Conservation (phyloP, 2,888 invertebrate species). For the Acanthosepion esculentum region DNA sequence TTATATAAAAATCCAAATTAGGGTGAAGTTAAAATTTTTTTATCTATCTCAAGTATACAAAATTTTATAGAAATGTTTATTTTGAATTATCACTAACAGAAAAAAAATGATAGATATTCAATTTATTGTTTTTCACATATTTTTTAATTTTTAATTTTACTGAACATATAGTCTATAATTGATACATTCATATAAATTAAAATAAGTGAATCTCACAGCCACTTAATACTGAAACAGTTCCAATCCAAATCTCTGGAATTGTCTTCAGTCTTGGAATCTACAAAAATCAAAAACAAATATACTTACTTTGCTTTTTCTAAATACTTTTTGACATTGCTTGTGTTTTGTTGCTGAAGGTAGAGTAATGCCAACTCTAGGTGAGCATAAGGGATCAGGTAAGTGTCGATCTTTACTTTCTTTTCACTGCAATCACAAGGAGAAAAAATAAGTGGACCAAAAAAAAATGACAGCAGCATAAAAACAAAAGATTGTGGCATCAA, state of each 20-base stretch:
- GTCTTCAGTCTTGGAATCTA: neutral
- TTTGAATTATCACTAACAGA: no score
- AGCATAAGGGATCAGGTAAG: slow-evolving; percentile 89
- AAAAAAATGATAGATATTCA: no score
- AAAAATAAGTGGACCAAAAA: neutral
- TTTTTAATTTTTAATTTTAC: neutral
- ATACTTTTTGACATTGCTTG: slow-evolving; percentile 81
- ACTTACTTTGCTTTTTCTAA: slow-evolving; percentile 89
- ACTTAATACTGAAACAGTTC: neutral
- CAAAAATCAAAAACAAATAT: neutral
- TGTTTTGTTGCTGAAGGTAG: slow-evolving; percentile 82
- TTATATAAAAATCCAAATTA: no score
- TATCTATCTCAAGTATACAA: no score
- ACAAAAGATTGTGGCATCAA: no score
- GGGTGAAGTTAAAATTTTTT: no score
- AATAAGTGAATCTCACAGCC: neutral
- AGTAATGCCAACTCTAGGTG: slow-evolving; percentile 89
- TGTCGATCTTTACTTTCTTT: slow-evolving; percentile 84
- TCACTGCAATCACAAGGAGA: slow-evolving; percentile 68
- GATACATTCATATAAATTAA: neutral
- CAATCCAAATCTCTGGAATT: neutral
- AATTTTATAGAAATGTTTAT: no score
- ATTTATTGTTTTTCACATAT: neutral
- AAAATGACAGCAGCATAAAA: no score
- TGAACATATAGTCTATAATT: neutral